These are phyloP conservation scores for Lacerta agilis DNA, from an alignment of 2,797 vertebrate genomes.

Conservation along the genomic window DNA sequence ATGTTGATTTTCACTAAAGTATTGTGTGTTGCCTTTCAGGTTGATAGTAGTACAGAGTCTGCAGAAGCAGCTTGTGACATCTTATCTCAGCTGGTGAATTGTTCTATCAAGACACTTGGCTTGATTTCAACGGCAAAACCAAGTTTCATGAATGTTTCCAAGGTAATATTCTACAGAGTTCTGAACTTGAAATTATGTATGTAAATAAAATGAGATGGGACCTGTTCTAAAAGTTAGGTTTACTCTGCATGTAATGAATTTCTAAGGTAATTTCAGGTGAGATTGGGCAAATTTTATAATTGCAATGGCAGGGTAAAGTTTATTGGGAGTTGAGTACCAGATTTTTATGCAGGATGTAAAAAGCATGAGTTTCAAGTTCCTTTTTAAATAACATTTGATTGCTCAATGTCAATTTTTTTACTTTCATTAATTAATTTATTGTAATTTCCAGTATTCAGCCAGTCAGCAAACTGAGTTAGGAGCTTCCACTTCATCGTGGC, in stretches of 20 bases:
- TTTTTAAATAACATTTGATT: background rate
- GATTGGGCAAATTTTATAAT: background rate
- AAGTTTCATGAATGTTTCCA: constrained; percentile 90
- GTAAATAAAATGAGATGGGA: background rate
- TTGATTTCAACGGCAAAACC: constrained; percentile 90
- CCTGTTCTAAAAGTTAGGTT: background rate
- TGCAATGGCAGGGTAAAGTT: background rate
- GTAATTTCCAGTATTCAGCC: background rate
- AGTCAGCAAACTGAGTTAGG: background rate
- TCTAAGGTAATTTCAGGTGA: background rate
- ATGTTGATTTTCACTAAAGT: background rate
- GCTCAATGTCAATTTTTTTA: too few relatives aligned
- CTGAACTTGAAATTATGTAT: background rate
- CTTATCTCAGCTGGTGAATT: constrained; percentile 91
- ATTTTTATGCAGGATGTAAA: background rate
- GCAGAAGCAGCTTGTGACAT: constrained; percentile 90
- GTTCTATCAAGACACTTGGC: constrained; percentile 89
- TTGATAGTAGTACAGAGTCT: constrained; percentile 90
- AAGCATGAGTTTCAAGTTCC: background rate
- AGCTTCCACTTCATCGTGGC: background rate
- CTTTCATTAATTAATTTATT: background rate
- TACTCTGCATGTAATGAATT: background rate
- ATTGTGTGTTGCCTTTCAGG: constrained; percentile 73
- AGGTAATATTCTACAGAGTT: constrained; percentile 75
- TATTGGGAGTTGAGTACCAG: background rate